phyloP scores from a whole-genome alignment of 1,140 invertebrate species.

The Ericerus pela region DNA sequence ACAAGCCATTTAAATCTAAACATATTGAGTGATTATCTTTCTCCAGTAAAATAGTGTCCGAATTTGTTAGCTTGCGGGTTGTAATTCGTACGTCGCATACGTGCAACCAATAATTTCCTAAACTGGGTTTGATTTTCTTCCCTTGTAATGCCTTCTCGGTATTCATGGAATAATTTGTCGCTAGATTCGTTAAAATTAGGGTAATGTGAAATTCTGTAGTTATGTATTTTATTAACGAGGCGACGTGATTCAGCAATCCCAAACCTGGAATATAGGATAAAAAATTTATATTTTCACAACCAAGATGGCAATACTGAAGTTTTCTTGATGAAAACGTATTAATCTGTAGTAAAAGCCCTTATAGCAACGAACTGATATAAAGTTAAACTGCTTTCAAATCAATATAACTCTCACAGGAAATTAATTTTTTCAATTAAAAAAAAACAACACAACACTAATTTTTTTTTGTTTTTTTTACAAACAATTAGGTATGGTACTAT shows the following conservation, averaged over 20 bases:
- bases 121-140: conserved; percentile 17
- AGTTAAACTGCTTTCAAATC: too few species aligned
- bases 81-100: too few species aligned
- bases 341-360: neutral
- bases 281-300: too few species aligned
- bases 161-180: conserved; percentile 13
- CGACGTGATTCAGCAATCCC: conserved; percentile 19
- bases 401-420: too few species aligned
- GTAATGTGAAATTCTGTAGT: conserved; percentile 5
- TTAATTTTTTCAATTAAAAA: too few species aligned
- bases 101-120: conserved; percentile 24
- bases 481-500: too few species aligned
- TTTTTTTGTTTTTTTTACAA: too few species aligned
- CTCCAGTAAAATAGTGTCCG: too few species aligned
- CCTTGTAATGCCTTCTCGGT: neutral
- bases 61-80: too few species aligned
- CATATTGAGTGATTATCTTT: too few species aligned
- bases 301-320: neutral
- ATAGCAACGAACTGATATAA: conserved; percentile 11
- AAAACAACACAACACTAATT: too few species aligned
- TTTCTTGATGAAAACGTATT: neutral
- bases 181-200: conserved; percentile 20
- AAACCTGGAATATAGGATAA: conserved; percentile 22
- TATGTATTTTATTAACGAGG: conserved; percentile 17
- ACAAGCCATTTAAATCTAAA: too few species aligned